phyloP scores from a whole-genome alignment of 2,888 invertebrate genomes.

The Scaptomyza cyrtandrae region DNA sequence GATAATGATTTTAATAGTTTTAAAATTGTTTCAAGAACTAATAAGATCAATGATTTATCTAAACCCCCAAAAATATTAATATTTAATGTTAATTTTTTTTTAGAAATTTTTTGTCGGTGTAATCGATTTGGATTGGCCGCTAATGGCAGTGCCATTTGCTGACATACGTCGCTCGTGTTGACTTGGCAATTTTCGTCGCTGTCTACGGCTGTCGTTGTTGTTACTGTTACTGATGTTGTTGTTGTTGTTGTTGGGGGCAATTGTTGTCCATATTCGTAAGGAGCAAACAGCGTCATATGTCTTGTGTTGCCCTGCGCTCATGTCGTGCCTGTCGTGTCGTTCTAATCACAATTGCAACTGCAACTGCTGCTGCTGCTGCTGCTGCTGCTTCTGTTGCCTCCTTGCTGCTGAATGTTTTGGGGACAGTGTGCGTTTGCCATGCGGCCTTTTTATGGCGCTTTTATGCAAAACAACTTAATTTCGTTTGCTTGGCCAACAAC shows the following conservation, averaged over 20 bases:
- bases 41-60: too few relatives aligned
- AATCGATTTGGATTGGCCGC: slow-evolving; percentile 56
- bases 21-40: too few relatives aligned
- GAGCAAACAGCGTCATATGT: slow-evolving; percentile 70
- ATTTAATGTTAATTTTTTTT: too few relatives aligned
- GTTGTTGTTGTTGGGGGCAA: slow-evolving; percentile 47
- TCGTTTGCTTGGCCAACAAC: slow-evolving; percentile 49
- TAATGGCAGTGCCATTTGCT: slow-evolving; percentile 79
- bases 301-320: slow-evolving; percentile 66
- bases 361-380: slow-evolving; percentile 8
- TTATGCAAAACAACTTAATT: slow-evolving; percentile 82
- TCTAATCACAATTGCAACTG: slow-evolving; percentile 74
- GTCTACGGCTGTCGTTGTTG: slow-evolving; percentile 9
- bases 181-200: slow-evolving; percentile 71
- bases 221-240: background rate
- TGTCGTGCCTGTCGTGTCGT: slow-evolving; percentile 80
- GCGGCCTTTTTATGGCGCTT: slow-evolving; percentile 80
- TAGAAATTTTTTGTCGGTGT: background rate
- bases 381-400: slow-evolving; percentile 26
- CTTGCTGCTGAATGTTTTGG: slow-evolving; percentile 20
- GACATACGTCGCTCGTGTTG: slow-evolving; percentile 81
- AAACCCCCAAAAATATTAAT: too few relatives aligned
- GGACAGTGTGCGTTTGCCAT: slow-evolving; percentile 51
- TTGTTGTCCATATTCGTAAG: slow-evolving; percentile 78
- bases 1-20: too few relatives aligned